These are phyloP conservation scores for Ectropis grisescens DNA, from an alignment of 1,140 invertebrate genomes.

Conservation along the genomic window DNA sequence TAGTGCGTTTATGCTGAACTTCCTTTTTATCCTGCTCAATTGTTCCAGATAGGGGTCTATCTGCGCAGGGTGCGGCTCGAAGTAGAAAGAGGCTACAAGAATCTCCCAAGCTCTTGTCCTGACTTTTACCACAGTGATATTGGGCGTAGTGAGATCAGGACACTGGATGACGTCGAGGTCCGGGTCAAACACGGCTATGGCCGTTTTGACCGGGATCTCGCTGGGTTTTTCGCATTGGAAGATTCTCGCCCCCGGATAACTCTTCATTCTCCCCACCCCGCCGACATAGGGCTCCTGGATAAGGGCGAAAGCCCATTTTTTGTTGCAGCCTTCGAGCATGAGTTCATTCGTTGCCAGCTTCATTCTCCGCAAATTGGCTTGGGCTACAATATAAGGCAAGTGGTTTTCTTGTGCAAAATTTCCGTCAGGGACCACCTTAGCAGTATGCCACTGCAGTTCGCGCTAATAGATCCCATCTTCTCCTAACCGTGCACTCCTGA, in stretches of 20 bases:
- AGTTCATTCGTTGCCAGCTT: background rate
- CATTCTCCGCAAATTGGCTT: background rate
- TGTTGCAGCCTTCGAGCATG: background rate
- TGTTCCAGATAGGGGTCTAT: too few species aligned
- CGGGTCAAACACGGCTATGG: background rate
- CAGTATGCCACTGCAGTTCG: too few species aligned
- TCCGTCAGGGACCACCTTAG: background rate
- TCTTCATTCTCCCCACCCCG: slow-evolving; percentile 1
- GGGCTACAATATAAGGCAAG: background rate
- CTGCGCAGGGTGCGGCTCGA: too few species aligned
- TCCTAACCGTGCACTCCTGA: too few species aligned
- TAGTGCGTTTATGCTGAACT: too few species aligned
- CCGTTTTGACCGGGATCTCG: background rate
- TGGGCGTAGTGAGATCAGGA: too few species aligned
- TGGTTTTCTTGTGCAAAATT: background rate
- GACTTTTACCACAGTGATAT: too few species aligned
- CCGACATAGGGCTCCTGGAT: background rate
- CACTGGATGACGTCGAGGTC: background rate
- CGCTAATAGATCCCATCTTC: too few species aligned
- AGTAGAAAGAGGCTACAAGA: too few species aligned
- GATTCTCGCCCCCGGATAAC: background rate
- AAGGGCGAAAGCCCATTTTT: background rate
- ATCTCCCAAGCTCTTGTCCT: too few species aligned
- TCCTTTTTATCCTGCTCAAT: too few species aligned
- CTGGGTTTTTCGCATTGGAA: background rate